Evolutionary conservation across 2,113 vertebrate genomes (phyloP).

Genomic region (Platycercus adscitus): DNA sequence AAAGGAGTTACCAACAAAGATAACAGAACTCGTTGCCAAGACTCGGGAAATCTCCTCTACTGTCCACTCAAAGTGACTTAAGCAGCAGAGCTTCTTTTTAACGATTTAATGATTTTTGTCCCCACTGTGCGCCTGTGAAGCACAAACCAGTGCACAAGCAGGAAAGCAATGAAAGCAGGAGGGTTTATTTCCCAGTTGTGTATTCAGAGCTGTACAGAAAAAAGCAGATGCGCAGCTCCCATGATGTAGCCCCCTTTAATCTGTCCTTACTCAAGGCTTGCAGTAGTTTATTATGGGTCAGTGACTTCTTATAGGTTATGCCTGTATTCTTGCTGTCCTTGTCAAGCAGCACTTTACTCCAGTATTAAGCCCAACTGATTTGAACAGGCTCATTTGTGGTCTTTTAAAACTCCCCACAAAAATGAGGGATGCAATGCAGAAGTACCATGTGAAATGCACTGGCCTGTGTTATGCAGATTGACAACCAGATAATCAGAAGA

Average conservation of each 20-base stretch:
- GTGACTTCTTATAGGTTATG: not conserved
- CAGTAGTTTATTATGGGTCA: not conserved
- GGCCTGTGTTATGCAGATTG: not conserved
- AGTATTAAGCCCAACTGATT: not conserved
- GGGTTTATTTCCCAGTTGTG: not conserved
- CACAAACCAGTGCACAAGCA: not conserved
- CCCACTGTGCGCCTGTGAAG: accelerated
- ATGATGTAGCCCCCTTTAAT: not conserved
- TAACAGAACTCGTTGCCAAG: not conserved
- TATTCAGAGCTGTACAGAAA: not conserved
- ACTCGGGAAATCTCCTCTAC: not conserved
- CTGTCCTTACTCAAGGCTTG: not conserved
- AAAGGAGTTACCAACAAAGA: not conserved
- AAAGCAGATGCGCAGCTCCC: not conserved
- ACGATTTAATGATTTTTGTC: not conserved
- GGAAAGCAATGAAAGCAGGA: not conserved
- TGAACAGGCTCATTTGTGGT: not conserved
- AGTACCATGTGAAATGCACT: not conserved
- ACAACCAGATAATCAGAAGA: not conserved
- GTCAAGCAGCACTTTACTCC: not conserved
- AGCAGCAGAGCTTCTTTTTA: not conserved
- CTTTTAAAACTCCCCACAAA: not conserved
- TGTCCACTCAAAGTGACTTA: not conserved
- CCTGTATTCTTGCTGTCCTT: not conserved
- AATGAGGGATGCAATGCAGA: not conserved